Evolutionary conservation across 2,888 invertebrate species (phyloP).

Genomic region (Phengaris alcon): DNA sequence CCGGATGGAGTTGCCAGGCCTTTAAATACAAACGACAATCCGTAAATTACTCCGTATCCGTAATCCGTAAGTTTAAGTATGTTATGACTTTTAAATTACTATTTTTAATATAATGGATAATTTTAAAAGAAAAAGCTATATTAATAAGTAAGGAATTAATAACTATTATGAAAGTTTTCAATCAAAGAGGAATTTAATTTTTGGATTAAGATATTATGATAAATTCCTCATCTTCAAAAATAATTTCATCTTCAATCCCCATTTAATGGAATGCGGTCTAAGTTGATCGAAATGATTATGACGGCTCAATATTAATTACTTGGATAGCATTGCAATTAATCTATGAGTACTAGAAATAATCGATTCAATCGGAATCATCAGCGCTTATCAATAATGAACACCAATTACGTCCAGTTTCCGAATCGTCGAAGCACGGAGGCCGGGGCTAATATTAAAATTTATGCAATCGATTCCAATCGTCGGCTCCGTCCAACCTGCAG

Average conservation of each 20-base stretch:
- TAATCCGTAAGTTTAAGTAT: no score
- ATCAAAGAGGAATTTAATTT: neutral
- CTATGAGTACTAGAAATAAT: neutral
- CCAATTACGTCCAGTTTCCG: conserved; percentile 51
- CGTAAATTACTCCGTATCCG: neutral
- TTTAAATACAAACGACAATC: neutral
- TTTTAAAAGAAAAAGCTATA: no score
- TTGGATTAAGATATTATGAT: neutral
- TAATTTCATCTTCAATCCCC: neutral
- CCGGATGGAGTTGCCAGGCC: conserved; percentile 2
- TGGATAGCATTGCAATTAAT: neutral
- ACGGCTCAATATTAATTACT: neutral
- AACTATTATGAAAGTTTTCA: neutral
- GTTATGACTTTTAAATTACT: neutral
- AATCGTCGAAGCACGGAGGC: conserved; percentile 27
- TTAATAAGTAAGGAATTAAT: no score
- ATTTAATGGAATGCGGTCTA: neutral
- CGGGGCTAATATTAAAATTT: conserved; percentile 58
- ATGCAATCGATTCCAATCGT: conserved; percentile 58
- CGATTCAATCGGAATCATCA: conserved; percentile 47
- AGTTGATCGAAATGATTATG: neutral
- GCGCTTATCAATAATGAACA: conserved; percentile 57
- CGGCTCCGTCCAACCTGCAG: conserved; percentile 51
- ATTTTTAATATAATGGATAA: no score
- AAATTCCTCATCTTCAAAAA: neutral